Conservation (phyloP, 2,888 invertebrate genomes). For the Tetragonisca angustula region DNA sequence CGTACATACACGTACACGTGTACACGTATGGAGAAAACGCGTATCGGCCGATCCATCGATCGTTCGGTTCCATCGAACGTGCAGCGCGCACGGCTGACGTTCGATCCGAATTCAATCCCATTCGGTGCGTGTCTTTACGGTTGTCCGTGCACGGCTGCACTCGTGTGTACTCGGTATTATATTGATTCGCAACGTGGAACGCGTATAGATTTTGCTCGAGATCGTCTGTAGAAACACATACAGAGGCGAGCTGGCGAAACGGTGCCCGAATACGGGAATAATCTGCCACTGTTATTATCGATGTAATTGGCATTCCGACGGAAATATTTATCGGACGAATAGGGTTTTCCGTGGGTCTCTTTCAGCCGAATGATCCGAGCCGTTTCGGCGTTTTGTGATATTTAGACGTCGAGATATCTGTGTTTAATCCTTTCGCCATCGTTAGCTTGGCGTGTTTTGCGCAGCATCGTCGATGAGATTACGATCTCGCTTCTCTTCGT, state of each 20-base stretch:
- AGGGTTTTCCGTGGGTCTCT: too few species aligned
- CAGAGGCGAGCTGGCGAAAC: not conserved
- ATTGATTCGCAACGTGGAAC: conserved; percentile 32
- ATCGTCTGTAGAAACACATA: conserved; percentile 41
- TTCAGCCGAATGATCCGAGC: too few species aligned
- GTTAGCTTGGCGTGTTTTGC: too few species aligned
- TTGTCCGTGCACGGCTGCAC: conserved; percentile 34
- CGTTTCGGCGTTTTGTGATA: too few species aligned
- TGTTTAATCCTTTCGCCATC: too few species aligned
- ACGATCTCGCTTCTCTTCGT: too few species aligned
- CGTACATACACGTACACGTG: not conserved
- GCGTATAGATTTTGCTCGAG: conserved; percentile 41
- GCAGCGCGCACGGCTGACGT: not conserved
- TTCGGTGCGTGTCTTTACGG: conserved; percentile 53
- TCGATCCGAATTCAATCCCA: conserved; percentile 53
- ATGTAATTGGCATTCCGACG: conserved; percentile 30
- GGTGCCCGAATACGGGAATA: conserved; percentile 35
- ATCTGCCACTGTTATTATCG: conserved; percentile 43
- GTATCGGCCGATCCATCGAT: conserved; percentile 39
- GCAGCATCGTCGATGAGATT: too few species aligned
- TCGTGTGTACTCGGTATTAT: conserved; percentile 41
- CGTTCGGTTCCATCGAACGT: not conserved
- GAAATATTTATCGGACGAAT: conserved; percentile 26
- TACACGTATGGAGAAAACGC: not conserved
- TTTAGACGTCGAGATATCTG: too few species aligned